Percentiles rank a stretch among this genome's conserved stretches.
These are phyloP conservation scores for Cercopithecus mona DNA, from an alignment of 2,113 vertebrate species.

Conservation along the genomic window DNA sequence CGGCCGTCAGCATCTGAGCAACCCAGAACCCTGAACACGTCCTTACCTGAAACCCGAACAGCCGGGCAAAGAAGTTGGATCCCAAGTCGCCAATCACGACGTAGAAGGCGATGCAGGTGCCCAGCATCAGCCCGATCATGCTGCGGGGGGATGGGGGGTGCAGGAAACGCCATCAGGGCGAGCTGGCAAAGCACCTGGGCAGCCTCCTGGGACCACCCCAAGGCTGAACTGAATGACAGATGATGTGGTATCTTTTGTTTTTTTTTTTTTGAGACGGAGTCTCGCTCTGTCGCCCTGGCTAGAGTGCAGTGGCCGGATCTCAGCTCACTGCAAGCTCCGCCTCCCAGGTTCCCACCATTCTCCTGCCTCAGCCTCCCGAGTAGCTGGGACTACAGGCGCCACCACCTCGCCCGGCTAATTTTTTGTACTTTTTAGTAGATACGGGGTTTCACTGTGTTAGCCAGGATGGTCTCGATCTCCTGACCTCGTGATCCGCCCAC, in stretches of 20 bases:
- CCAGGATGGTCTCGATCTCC: no score
- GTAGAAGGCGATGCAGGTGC: conserved; percentile 98
- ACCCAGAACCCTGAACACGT: neutral
- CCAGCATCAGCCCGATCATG: conserved; percentile 99
- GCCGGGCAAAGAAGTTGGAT: conserved; percentile 95
- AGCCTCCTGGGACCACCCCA: fast-evolving
- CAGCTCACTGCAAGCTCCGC: no score
- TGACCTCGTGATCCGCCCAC: no score
- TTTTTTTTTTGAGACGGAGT: no score
- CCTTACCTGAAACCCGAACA: conserved; percentile 93
- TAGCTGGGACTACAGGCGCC: no score
- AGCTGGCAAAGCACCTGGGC: no score
- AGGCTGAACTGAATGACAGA: neutral
- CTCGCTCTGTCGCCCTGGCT: no score
- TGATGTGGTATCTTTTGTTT: fast-evolving
- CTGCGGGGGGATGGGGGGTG: conserved; percentile 64
- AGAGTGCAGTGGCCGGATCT: fast-evolving
- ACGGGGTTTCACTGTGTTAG: no score
- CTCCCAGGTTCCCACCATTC: fast-evolving
- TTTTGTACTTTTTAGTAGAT: no score
- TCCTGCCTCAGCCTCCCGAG: no score
- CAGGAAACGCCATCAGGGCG: no score
- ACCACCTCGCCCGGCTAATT: no score
- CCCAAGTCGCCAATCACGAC: conserved; percentile 98
- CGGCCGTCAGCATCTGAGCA: fast-evolving